These are phyloP conservation scores for Vidua chalybeata DNA, from an alignment of 2,113 vertebrate species.

Conservation along the genomic window DNA sequence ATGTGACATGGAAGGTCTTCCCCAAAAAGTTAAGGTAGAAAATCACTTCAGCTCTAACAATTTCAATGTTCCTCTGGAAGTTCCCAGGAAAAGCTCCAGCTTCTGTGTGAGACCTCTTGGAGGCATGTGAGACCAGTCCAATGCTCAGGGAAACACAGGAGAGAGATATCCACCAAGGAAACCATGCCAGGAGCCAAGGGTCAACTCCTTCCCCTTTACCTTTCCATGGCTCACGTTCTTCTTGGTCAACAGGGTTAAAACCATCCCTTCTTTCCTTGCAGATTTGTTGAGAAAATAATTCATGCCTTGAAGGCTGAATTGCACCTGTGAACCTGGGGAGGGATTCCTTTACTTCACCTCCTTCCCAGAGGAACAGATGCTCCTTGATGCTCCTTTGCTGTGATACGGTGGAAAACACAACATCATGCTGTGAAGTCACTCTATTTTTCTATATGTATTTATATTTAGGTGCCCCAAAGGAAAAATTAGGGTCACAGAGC, in stretches of 20 bases:
- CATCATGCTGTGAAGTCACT: neutral
- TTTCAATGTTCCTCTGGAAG: neutral
- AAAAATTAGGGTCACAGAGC: neutral
- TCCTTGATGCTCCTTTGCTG: neutral
- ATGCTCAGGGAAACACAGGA: neutral
- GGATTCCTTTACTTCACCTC: neutral
- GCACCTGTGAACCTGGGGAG: neutral
- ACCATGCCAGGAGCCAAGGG: neutral
- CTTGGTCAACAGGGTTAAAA: neutral
- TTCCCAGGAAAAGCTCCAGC: neutral
- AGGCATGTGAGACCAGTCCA: neutral
- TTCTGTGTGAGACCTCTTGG: neutral
- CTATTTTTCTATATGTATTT: neutral
- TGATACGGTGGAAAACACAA: rapidly evolving
- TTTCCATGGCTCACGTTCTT: neutral
- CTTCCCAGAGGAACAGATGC: neutral
- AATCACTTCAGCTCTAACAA: neutral
- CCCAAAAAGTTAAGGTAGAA: rapidly evolving
- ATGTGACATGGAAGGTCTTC: rapidly evolving
- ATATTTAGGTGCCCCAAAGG: neutral
- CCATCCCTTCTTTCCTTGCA: neutral
- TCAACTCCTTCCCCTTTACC: neutral
- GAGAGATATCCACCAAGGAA: neutral
- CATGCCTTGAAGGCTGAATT: neutral
- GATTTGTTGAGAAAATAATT: neutral